Base-by-base conservation (phyloP, 2,888 invertebrate species). In the Xestia xanthographa region DNA sequence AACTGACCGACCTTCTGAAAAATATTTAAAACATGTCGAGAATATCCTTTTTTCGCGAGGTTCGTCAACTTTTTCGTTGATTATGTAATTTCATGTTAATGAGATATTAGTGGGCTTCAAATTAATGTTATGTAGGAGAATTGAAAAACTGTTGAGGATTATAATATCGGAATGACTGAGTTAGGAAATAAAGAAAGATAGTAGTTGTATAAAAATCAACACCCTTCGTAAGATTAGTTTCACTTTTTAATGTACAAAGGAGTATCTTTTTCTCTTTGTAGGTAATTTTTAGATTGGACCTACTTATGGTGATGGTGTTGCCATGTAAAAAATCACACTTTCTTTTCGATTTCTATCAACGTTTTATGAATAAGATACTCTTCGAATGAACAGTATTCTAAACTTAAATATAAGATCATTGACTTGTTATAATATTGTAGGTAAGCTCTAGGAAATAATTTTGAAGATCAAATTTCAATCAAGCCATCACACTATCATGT, bases 401-500 rank as follows among this genome's bases (percentile, higher is more conserved):
- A 88, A 80, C 56, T 67, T 84, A 79, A 80, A 72, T 80, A 43
- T 86, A 85, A 83, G 86, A 80, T 88, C 86, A 87, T 87, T 86
- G 88, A 90, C 86, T 89, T 90, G 89, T 90, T 87, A 87, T 85
- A 79, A 81, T 86, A 86, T 85, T 82, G 86, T 92, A 91, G 90
- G 90, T 90, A 90, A 90, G 88, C 84, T 82, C 79, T 86, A 87
- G 84, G 89, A 86, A 88, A 86, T 87, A 89, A 89, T 85, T 89
- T 85, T 89, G 85, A 87, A 75, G 48, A 77, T 78, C 75, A 72
- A 85, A 75, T 63, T 83, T n/a, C n/a, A n/a, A 72, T 80, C n/a
- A 89, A 93, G 91, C 91, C 92, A 93, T 93, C 91, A 94, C 94
- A 94, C 93, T 91, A 72, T 92, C 94, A 93, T 92, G 77, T 85